A percentile compares a stretch with the other conserved stretches of the same genome.
These are phyloP conservation scores for Eptatretus burgeri DNA, from an alignment of 2,113 vertebrate genomes.

Conservation along the genomic window DNA sequence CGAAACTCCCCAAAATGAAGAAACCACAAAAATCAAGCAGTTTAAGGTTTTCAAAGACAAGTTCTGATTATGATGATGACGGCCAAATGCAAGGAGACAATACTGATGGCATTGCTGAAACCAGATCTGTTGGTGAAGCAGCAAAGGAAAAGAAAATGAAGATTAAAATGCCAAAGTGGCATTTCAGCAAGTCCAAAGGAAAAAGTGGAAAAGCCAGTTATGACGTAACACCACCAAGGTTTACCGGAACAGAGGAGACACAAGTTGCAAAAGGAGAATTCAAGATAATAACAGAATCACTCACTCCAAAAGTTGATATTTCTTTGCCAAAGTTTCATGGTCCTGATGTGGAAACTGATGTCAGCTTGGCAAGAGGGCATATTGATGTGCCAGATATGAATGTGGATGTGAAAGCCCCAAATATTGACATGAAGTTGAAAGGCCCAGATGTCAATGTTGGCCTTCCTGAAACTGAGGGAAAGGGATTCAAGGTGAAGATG, in stretches of 20 bases:
- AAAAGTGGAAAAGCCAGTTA: slow-evolving; percentile 9
- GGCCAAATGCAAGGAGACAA: not conserved
- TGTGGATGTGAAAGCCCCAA: not conserved
- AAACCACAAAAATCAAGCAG: slow-evolving; percentile 5
- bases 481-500: slow-evolving; percentile 13
- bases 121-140: not conserved
- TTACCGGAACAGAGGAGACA: not conserved
- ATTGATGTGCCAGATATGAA: no score
- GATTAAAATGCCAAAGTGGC: slow-evolving; percentile 27
- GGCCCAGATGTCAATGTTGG: not conserved
- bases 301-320: no score
- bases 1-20: slow-evolving; percentile 4
- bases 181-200: slow-evolving; percentile 17
- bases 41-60: not conserved
- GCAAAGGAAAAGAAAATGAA: slow-evolving; percentile 16
- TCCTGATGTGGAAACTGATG: no score
- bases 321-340: no score
- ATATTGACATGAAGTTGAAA: not conserved
- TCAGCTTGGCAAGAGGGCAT: no score
- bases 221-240: slow-evolving; percentile 2
- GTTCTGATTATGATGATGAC: slow-evolving; percentile 3
- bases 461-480: slow-evolving; percentile 10
- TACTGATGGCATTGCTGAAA: not conserved
- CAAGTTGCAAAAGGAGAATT: not conserved
- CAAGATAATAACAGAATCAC: not conserved